Conservation (phyloP, 1,140 invertebrate genomes). For the Drosophila parvula region DNA sequence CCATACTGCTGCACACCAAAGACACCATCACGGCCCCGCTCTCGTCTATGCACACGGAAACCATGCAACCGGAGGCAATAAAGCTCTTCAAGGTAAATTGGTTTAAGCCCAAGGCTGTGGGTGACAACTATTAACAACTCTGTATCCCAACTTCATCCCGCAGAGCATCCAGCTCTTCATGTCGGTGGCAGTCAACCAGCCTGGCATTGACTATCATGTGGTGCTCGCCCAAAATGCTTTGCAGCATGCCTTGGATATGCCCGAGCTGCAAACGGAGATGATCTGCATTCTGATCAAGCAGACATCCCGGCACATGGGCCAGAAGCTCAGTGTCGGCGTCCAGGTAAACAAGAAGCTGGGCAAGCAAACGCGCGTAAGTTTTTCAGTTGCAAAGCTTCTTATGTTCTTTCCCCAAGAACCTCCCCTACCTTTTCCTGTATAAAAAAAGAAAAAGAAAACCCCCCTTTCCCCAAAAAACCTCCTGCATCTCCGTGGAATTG, state of each 20-base stretch:
- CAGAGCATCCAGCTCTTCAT: constrained; percentile 97
- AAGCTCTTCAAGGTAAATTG: constrained; percentile 95
- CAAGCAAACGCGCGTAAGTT: constrained; percentile 85
- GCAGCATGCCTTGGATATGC: constrained; percentile 94
- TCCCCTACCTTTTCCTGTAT: neutral
- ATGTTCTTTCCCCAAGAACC: constrained; percentile 9
- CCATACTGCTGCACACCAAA: constrained; percentile 94
- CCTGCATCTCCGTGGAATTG: constrained; percentile 17
- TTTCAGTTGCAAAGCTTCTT: constrained; percentile 88
- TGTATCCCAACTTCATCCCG: neutral
- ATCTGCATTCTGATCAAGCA: constrained; percentile 96
- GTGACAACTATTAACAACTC: neutral
- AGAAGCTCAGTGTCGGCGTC: constrained; percentile 91
- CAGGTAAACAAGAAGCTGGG: constrained; percentile 90
- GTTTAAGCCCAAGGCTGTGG: fast-evolving
- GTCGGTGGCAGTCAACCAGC: constrained; percentile 96
- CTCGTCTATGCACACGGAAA: constrained; percentile 93
- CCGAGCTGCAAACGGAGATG: constrained; percentile 96
- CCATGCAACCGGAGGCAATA: constrained; percentile 94
- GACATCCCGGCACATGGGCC: constrained; percentile 93
- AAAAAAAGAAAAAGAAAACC: neutral
- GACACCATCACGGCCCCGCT: constrained; percentile 93
- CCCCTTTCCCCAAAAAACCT: neutral
- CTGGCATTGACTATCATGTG: constrained; percentile 98
- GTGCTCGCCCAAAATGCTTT: constrained; percentile 97